Base-by-base conservation (phyloP, 2,113 vertebrate genomes). In the Noturus placidus region DNA sequence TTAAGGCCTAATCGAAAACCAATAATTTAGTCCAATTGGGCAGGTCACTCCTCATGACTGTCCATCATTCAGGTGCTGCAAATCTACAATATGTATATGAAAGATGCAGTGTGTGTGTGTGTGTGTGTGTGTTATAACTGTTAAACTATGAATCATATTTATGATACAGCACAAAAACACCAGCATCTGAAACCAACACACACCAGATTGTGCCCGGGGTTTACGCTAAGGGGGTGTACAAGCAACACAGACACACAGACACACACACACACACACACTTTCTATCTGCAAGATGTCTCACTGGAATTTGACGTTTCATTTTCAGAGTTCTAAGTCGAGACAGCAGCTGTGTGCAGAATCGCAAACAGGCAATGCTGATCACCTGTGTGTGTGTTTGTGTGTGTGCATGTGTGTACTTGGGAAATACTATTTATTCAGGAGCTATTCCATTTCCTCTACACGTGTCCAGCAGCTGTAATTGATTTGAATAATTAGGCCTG, bases 361-460 rank as follows among this genome's bases (percentile, higher is more conserved):
- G 27, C 17, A 54, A 86, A 80, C 77, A 86, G 59, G 19, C 80
- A 54, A 86, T 61, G 27, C 6, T 22, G 6, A 54, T 67, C 38
- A 50, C 74, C 56, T 77, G 38, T 50, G 72, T 78, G 84, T 76
- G 83, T 85, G 83, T 74, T 52, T 84, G 83, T 72, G 83, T 35
- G 83, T n/a, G n/a, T 67, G 42, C 3, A 1, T 35, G 10, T 70
- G 33, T 72, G 65, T 17, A 14, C 4, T 30, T 30, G 30, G 20
- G 57, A 57, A 82, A 61, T 42, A 61, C 42, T 35, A 33, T 82
- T 38, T 82, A 52, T 30, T 69, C 42, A 20, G 46, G 4, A 33
- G 25, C n/a, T 22, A 20, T 52, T 38, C 65, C 0, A 1, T n/a
- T 69, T 52, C 10, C n/a, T 30, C 19, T 52, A 19, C 52, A n/a